Evolutionary conservation across 2,797 vertebrate species (phyloP).

Genomic region (Melanotaenia pygmaea): DNA sequence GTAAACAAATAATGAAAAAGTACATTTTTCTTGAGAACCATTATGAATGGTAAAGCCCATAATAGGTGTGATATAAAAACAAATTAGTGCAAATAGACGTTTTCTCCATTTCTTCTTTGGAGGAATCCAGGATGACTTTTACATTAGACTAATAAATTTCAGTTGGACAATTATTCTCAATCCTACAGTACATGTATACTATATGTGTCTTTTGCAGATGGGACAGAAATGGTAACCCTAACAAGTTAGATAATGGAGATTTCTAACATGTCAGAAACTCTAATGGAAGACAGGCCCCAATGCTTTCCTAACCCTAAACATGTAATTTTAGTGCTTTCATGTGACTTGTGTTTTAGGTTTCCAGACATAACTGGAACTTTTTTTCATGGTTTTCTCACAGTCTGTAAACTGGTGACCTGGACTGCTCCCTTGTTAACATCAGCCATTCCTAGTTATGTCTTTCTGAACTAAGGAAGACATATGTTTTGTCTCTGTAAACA

Average conservation of each 20-base stretch:
- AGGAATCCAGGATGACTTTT: not conserved
- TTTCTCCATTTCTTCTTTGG: no score
- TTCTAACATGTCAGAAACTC: not conserved
- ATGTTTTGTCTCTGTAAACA: no score
- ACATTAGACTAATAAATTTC: not conserved
- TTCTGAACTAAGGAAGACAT: no score
- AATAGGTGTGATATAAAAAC: not conserved
- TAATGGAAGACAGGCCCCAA: not conserved
- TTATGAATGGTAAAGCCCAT: not conserved
- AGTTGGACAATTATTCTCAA: not conserved
- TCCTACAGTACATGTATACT: no score
- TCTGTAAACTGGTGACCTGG: no score
- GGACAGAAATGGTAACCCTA: not conserved
- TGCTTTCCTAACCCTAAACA: not conserved
- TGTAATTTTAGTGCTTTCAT: not conserved
- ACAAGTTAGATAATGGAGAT: not conserved
- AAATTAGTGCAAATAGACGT: no score
- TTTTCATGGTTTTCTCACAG: not conserved
- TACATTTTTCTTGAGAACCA: not conserved
- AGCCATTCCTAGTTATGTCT: no score
- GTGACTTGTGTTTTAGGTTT: not conserved
- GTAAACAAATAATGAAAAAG: not conserved
- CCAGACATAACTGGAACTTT: not conserved
- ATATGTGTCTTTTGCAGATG: not conserved
- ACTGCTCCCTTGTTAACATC: no score